A percentile compares a stretch with the other conserved stretches of the same genome.
phyloP scores from a whole-genome alignment of 2,113 vertebrate species.

The Copsychus sechellarum region DNA sequence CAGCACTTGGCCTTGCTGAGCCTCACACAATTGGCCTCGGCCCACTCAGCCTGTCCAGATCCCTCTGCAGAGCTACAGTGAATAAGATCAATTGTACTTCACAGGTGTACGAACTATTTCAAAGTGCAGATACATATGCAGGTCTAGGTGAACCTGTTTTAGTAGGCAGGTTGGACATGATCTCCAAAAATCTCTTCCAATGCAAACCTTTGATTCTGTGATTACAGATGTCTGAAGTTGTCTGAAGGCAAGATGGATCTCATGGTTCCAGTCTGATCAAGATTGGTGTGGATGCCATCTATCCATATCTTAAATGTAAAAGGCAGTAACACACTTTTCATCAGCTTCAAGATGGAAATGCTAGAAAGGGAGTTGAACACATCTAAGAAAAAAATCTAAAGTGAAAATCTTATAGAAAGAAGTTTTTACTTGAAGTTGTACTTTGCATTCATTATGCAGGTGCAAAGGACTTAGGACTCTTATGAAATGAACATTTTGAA shows the following conservation, averaged over 20 bases:
- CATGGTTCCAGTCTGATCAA: not conserved
- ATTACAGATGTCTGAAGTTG: not conserved
- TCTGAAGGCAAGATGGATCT: not conserved
- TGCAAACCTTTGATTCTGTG: not conserved
- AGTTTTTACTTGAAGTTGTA: not conserved
- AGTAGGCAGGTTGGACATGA: not conserved
- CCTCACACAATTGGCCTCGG: accelerated
- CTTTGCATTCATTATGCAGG: not conserved
- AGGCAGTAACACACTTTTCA: not conserved
- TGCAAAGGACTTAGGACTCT: not conserved
- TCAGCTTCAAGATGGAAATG: not conserved
- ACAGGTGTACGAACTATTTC: not conserved
- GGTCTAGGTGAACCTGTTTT: not conserved
- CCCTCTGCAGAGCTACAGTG: not conserved
- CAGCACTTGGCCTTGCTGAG: not conserved
- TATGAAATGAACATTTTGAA: not conserved
- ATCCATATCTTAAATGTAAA: not conserved
- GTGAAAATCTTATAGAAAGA: not conserved
- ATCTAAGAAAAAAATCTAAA: not conserved
- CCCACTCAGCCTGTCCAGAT: not conserved
- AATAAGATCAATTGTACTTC: not conserved
- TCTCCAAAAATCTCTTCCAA: not conserved
- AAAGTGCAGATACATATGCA: not conserved
- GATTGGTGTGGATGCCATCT: not conserved
- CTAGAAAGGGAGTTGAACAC: not conserved